Conservation (phyloP, 37 sponge, comb jelly and placozoan genomes). For the Ephydatia muelleri region DNA sequence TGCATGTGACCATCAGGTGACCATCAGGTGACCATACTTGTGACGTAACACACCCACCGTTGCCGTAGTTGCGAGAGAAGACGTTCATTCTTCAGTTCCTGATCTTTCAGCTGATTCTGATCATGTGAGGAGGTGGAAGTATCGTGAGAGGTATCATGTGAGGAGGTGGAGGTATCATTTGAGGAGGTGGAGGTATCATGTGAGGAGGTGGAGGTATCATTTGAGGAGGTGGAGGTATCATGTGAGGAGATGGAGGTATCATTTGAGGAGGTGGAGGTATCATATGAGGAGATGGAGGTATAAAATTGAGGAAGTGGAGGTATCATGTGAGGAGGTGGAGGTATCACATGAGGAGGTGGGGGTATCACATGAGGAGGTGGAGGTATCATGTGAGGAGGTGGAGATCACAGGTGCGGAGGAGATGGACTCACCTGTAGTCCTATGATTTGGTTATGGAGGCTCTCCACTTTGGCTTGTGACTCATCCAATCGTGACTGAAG, state of each 20-base stretch:
- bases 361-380: neutral
- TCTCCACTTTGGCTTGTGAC: constrained; percentile 29
- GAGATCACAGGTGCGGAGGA: neutral
- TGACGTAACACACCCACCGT: constrained; percentile 42
- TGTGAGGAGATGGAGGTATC: neutral
- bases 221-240: neutral
- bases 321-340: too few relatives aligned
- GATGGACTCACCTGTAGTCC: constrained; percentile 53
- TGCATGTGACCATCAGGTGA: neutral
- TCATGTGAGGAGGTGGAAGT: neutral
- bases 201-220: too few relatives aligned
- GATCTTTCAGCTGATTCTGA: constrained; percentile 61
- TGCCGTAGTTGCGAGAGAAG: constrained; percentile 58
- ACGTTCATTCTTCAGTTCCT: constrained; percentile 72
- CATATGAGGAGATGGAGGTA: neutral
- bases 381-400: neutral
- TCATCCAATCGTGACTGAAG: constrained; percentile 55
- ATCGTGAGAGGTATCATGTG: neutral
- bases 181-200: too few relatives aligned
- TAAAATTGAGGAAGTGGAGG: too few relatives aligned
- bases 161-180: neutral
- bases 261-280: neutral
- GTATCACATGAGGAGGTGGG: neutral
- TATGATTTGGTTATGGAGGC: constrained; percentile 39
- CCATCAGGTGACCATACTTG: too few relatives aligned